Evolutionary conservation across 2,113 vertebrate species (phyloP).

Genomic region (Felis chaus): DNA sequence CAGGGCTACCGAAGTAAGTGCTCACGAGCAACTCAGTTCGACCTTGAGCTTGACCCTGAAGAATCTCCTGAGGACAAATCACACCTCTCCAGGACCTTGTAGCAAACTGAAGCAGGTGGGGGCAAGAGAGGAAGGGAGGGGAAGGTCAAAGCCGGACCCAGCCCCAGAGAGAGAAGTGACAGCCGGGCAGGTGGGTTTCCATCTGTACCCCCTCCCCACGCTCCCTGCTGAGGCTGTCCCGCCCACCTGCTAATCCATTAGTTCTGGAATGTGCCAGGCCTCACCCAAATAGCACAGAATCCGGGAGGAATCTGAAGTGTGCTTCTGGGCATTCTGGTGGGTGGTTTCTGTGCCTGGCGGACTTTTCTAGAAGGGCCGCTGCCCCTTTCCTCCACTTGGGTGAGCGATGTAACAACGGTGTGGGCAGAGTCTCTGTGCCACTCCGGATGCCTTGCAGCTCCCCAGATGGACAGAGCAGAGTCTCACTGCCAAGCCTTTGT

Average conservation of each 20-base stretch:
- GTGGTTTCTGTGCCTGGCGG: background rate
- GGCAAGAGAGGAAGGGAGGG: background rate
- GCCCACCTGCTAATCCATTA: background rate
- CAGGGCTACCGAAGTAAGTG: background rate
- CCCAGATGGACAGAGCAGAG: rapidly evolving
- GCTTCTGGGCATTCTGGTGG: background rate
- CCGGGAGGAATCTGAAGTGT: background rate
- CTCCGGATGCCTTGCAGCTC: rapidly evolving
- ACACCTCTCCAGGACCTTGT: too few species aligned
- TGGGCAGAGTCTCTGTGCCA: background rate
- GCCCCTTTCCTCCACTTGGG: too few species aligned
- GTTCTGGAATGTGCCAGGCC: constrained; percentile 12
- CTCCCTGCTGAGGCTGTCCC: background rate
- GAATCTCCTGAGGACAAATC: background rate
- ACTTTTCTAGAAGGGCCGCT: background rate
- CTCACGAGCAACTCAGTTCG: background rate
- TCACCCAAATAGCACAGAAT: background rate
- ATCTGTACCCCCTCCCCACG: background rate
- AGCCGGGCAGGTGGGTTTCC: background rate
- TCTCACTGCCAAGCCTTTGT: background rate
- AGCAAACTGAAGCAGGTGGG: background rate
- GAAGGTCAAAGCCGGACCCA: background rate
- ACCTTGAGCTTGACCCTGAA: background rate
- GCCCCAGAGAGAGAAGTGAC: background rate
- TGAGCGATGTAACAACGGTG: rapidly evolving